These are phyloP conservation scores for Trichonephila clavata DNA, from an alignment of 1,140 invertebrate species.

Conservation along the genomic window DNA sequence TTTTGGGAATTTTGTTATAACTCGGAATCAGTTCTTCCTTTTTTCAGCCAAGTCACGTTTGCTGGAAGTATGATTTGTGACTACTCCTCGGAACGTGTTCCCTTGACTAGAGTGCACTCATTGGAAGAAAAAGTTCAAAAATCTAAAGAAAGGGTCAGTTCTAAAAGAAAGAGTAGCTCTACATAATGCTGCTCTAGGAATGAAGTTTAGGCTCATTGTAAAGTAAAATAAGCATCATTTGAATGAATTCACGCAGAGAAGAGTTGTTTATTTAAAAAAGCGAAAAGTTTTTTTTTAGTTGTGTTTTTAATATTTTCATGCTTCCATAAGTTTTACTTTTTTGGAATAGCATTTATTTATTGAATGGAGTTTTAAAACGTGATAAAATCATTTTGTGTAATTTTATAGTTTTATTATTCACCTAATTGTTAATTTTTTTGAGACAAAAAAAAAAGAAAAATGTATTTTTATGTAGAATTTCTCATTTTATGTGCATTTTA, in stretches of 20 bases:
- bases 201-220: neutral
- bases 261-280: neutral
- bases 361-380: too few species aligned
- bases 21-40: constrained; percentile 36
- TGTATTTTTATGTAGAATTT: too few species aligned
- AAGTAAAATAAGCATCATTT: neutral
- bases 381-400: too few species aligned
- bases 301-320: too few species aligned
- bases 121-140: constrained; percentile 59
- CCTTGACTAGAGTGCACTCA: constrained; percentile 58
- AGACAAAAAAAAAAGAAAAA: too few species aligned
- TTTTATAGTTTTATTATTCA: too few species aligned
- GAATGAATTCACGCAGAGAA: neutral
- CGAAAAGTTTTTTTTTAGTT: too few species aligned
- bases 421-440: too few species aligned
- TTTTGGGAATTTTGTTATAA: constrained; percentile 29
- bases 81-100: constrained; percentile 53
- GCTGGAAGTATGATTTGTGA: constrained; percentile 68
- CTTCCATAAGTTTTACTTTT: too few species aligned
- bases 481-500: too few species aligned
- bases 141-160: neutral
- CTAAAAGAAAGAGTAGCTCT: constrained; percentile 21
- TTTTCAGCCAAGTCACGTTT: constrained; percentile 61
- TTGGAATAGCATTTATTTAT: too few species aligned
- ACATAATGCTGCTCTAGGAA: neutral